These are phyloP conservation scores for Cladopsammia gracilis DNA, from an alignment of 64 coral and sea anemone species.

Conservation along the genomic window DNA sequence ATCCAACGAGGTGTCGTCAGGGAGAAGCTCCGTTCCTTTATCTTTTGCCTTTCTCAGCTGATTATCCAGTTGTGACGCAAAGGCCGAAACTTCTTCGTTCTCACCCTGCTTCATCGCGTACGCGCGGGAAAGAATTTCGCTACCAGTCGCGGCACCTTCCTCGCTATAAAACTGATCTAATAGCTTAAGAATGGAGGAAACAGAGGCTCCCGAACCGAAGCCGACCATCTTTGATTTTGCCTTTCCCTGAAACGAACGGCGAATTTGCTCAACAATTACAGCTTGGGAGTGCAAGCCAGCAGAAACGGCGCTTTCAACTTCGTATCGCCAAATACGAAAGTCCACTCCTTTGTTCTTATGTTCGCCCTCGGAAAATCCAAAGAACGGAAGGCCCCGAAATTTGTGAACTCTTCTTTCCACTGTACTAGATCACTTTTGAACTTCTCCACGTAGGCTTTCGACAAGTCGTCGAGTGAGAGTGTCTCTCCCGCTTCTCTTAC, in stretches of 20 bases:
- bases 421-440: slow-evolving; percentile 21
- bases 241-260: slow-evolving; percentile 43
- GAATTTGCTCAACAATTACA: slow-evolving; percentile 52
- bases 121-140: neutral
- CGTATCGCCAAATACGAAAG: slow-evolving; percentile 62
- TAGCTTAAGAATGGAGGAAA: neutral
- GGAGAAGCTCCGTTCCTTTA: slow-evolving; percentile 45
- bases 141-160: slow-evolving; percentile 19
- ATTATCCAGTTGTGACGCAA: no score
- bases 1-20: slow-evolving; percentile 52
- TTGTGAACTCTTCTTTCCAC: slow-evolving; percentile 57
- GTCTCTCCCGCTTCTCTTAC: no score
- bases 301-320: slow-evolving; percentile 50
- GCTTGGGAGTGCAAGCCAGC: slow-evolving; percentile 27
- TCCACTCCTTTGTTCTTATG: slow-evolving; percentile 51
- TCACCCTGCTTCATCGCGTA: neutral
- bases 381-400: slow-evolving; percentile 34
- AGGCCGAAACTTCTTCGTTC: neutral
- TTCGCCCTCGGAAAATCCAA: slow-evolving; percentile 37
- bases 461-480: slow-evolving; percentile 26
- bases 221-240: slow-evolving; percentile 55
- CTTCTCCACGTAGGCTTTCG: slow-evolving; percentile 29
- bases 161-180: slow-evolving; percentile 37
- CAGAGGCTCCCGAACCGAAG: slow-evolving; percentile 28
- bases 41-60: no score